Evolutionary conservation across 2,888 invertebrate genomes (phyloP).

Genomic region (Amphipyra berbera): DNA sequence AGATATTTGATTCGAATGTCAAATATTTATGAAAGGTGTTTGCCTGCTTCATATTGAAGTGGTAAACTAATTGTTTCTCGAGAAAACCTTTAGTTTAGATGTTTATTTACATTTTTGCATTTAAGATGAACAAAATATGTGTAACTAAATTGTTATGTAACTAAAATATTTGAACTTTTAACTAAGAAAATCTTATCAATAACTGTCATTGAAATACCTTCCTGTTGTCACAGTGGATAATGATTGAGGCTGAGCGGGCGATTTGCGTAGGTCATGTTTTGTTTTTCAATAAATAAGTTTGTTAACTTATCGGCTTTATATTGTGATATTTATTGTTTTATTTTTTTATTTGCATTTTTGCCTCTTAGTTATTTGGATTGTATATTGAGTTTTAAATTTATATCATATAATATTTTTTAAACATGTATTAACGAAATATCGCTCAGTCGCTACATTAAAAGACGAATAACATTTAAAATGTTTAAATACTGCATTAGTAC

Average conservation of each 20-base stretch:
- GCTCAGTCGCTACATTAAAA: slow-evolving; percentile 35
- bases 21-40: slow-evolving; percentile 41
- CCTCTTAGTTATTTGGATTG: slow-evolving; percentile 55
- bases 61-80: slow-evolving; percentile 41
- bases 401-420: slow-evolving; percentile 50
- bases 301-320: slow-evolving; percentile 54
- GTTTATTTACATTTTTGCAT: slow-evolving; percentile 55
- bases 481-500: slow-evolving; percentile 19
- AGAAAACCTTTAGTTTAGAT: slow-evolving; percentile 44
- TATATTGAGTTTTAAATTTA: slow-evolving; percentile 59
- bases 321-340: slow-evolving; percentile 60
- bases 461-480: slow-evolving; percentile 18
- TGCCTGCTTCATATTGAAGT: slow-evolving; percentile 62
- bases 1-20: slow-evolving; percentile 36
- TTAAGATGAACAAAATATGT: slow-evolving; percentile 57
- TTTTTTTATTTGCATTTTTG: slow-evolving; percentile 59
- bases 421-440: slow-evolving; percentile 40
- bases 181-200: slow-evolving; percentile 22
- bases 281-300: slow-evolving; percentile 52
- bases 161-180: slow-evolving; percentile 31
- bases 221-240: slow-evolving; percentile 18
- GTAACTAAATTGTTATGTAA: slow-evolving; percentile 51
- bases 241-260: slow-evolving; percentile 37
- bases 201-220: slow-evolving; percentile 25
- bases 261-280: slow-evolving; percentile 35